Conservation (phyloP, 2,113 vertebrate species). For the Bubalus kerabau region DNA sequence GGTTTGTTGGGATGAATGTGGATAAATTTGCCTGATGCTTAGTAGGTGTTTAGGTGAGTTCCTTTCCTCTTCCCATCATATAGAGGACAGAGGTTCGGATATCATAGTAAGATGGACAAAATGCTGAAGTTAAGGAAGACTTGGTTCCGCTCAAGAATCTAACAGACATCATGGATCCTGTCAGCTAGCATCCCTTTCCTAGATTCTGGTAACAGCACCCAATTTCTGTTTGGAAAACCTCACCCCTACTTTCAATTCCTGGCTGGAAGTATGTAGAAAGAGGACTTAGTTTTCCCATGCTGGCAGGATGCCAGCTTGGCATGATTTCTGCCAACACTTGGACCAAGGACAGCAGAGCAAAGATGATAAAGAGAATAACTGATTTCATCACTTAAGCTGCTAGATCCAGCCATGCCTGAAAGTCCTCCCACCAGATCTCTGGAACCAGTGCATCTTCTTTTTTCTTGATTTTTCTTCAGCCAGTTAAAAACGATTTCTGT, state of each 20-base stretch:
- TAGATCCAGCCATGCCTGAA: background rate
- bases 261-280: background rate
- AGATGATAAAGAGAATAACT: background rate
- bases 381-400: background rate
- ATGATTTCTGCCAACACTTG: background rate
- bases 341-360: background rate
- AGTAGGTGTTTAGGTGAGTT: background rate
- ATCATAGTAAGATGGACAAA: background rate
- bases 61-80: background rate
- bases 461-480: background rate
- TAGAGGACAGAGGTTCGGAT: background rate
- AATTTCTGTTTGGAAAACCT: background rate
- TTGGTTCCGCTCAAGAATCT: background rate
- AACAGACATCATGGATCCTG: background rate
- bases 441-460: background rate
- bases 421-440: background rate
- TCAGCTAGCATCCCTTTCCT: background rate
- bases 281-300: background rate
- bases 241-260: background rate
- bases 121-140: background rate
- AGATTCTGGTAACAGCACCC: background rate
- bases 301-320: background rate
- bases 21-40: background rate
- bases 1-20: background rate
- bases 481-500: background rate